A percentile compares a stretch with the other conserved stretches of the same genome.
phyloP scores from a whole-genome alignment of 2,888 invertebrate genomes.

The Sphecodes monilicornis region DNA sequence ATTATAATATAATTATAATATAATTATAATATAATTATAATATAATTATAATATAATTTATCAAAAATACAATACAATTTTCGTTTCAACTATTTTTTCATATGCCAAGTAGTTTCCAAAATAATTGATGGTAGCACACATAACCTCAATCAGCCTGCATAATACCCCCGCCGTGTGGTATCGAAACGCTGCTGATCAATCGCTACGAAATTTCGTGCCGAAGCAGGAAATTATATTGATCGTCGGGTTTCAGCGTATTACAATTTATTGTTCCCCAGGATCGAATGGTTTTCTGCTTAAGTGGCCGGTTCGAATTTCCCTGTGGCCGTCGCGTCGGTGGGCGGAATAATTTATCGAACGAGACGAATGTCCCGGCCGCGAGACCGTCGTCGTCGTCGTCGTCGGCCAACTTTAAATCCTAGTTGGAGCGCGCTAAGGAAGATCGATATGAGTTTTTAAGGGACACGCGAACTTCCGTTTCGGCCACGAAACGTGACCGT shows the following conservation, averaged over 20 bases:
- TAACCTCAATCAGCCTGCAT: not conserved
- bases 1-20: too few relatives aligned
- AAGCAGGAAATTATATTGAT: conserved; percentile 18
- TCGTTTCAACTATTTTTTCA: too few relatives aligned
- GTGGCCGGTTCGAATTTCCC: conserved; percentile 60
- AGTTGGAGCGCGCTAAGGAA: conserved; percentile 46
- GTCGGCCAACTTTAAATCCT: conserved; percentile 58
- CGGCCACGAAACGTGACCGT: conserved; percentile 56
- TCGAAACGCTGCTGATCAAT: not conserved
- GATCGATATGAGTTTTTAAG: conserved; percentile 71
- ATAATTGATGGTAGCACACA: too few relatives aligned
- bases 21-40: too few relatives aligned
- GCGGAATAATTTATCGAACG: conserved; percentile 69
- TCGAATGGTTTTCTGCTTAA: conserved; percentile 58
- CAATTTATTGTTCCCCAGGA: conserved; percentile 57
- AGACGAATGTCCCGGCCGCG: conserved; percentile 58
- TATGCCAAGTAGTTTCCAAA: too few relatives aligned
- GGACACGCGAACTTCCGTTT: conserved; percentile 68
- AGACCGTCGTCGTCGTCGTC: not conserved
- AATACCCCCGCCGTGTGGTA: not conserved
- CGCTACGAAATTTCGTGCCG: not conserved
- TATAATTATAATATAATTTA: too few relatives aligned
- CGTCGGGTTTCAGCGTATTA: conserved; percentile 33
- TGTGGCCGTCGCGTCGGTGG: conserved; percentile 42
- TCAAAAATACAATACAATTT: too few relatives aligned